These are phyloP conservation scores for Petrolisthes cinctipes DNA, from an alignment of 2,888 invertebrate genomes.

Conservation along the genomic window DNA sequence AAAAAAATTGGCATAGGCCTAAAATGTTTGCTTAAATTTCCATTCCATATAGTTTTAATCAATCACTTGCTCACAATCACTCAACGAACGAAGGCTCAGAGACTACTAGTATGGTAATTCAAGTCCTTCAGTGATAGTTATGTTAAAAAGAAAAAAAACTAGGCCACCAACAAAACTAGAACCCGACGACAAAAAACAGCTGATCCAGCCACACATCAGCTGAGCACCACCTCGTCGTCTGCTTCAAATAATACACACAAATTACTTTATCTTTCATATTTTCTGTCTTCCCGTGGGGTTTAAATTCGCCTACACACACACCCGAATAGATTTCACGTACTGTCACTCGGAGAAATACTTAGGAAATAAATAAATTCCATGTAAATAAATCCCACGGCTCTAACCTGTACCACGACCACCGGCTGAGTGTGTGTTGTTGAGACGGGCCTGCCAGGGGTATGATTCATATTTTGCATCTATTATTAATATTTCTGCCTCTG, in stretches of 20 bases:
- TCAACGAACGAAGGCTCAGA: too few relatives aligned
- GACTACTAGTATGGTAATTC: too few relatives aligned
- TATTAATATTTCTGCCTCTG: background rate
- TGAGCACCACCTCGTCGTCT: background rate
- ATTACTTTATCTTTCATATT: background rate
- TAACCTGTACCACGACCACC: background rate
- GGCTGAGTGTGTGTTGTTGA: background rate
- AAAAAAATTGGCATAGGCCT: too few relatives aligned
- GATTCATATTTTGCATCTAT: background rate
- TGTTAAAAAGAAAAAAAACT: too few relatives aligned
- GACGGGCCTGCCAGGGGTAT: background rate
- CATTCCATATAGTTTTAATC: too few relatives aligned
- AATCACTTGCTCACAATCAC: too few relatives aligned
- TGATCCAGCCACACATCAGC: background rate
- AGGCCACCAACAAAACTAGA: too few relatives aligned
- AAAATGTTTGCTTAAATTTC: too few relatives aligned
- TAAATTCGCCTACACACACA: background rate
- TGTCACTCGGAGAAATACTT: background rate
- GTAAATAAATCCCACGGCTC: background rate
- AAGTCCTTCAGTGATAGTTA: too few relatives aligned
- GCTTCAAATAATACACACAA: background rate
- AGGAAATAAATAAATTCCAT: background rate
- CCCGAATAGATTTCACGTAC: background rate
- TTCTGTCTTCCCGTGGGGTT: too few relatives aligned
- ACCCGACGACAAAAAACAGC: conserved; percentile 11